These are phyloP conservation scores for Mimumesa dahlbomi DNA, from an alignment of 2,888 invertebrate genomes.

Conservation along the genomic window DNA sequence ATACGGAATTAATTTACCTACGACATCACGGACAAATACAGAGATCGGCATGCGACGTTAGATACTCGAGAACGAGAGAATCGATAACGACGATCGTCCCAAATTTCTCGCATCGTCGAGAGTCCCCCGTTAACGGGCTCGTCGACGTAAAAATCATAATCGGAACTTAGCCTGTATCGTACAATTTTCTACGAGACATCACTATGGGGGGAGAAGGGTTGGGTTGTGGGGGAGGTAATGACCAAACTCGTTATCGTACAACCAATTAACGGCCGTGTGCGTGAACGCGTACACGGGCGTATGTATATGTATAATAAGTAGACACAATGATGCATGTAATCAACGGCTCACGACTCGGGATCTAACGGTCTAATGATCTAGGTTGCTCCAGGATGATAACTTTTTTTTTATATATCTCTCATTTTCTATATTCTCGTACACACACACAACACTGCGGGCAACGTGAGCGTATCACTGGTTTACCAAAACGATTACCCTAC, in stretches of 20 bases:
- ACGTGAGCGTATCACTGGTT: constrained; percentile 1
- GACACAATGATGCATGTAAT: constrained; percentile 6
- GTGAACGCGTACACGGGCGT: background rate
- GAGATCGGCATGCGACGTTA: too few relatives aligned
- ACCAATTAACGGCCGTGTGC: constrained; percentile 33
- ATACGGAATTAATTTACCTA: too few relatives aligned
- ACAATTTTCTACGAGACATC: background rate
- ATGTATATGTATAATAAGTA: constrained; percentile 1
- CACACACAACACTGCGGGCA: background rate
- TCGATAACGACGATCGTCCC: too few relatives aligned
- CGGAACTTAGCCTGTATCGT: background rate
- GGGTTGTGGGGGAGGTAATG: background rate
- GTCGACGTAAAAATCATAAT: background rate
- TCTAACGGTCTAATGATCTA: constrained; percentile 56
- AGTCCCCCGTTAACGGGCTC: too few relatives aligned
- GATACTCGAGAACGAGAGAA: too few relatives aligned
- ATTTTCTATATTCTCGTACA: constrained; percentile 12
- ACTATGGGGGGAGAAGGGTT: background rate
- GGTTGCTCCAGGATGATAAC: constrained; percentile 46
- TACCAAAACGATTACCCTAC: constrained; percentile 30
- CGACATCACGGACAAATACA: too few relatives aligned
- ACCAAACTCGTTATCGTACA: constrained; percentile 4
- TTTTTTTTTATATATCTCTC: constrained; percentile 4
- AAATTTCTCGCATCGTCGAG: too few relatives aligned
- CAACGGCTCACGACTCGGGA: constrained; percentile 12